These are phyloP conservation scores for Nesogale talazaci DNA, from an alignment of 2,113 vertebrate species.

Conservation along the genomic window DNA sequence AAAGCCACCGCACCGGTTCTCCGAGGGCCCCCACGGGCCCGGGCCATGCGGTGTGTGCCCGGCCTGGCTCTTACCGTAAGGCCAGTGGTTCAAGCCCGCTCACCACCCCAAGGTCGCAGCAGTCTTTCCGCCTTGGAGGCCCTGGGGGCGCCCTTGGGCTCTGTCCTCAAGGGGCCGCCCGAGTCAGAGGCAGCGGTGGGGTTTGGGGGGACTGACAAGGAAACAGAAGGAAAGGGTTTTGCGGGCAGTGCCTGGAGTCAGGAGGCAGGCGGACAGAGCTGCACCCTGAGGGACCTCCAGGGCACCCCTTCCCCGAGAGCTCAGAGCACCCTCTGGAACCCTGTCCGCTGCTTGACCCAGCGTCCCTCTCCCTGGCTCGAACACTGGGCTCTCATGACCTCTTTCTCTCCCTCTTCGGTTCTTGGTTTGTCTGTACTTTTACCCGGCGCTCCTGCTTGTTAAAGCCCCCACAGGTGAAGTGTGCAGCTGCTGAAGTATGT, in stretches of 20 bases:
- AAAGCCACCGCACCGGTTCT: neutral
- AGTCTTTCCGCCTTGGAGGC: neutral
- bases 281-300: too few species aligned
- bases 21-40: rapidly evolving
- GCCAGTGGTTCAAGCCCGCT: neutral
- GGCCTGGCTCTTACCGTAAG: neutral
- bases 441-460: neutral
- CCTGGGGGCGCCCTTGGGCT: neutral
- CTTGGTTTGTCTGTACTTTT: neutral
- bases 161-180: neutral
- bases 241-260: neutral
- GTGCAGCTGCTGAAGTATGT: neutral
- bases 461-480: neutral
- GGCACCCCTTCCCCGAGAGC: neutral
- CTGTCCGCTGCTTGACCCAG: neutral
- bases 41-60: neutral
- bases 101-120: neutral
- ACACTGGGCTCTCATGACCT: neutral
- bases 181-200: neutral
- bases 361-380: neutral
- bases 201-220: neutral
- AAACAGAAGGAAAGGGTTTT: neutral
- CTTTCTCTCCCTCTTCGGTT: neutral
- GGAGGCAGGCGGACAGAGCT: neutral
- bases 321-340: neutral